phyloP scores from a whole-genome alignment of 2,113 vertebrate genomes.

The Melanostigma gelatinosum region DNA sequence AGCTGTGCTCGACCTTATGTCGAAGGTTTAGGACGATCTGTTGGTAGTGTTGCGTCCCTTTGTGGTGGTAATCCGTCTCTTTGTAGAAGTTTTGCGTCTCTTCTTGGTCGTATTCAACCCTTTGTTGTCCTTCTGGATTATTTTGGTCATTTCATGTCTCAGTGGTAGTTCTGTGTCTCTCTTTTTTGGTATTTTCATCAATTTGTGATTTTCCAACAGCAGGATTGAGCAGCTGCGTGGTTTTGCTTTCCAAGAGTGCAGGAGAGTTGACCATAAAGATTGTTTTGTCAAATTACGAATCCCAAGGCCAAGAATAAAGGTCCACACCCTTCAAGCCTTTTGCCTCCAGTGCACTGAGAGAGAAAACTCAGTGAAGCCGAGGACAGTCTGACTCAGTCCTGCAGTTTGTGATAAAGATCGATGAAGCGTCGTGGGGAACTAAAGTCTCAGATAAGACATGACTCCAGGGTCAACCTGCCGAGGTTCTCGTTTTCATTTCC shows the following conservation, averaged over 20 bases:
- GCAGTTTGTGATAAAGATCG: too few relatives aligned
- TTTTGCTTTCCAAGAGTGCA: too few relatives aligned
- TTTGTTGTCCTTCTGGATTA: too few relatives aligned
- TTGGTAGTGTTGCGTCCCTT: too few relatives aligned
- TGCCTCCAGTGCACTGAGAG: not conserved
- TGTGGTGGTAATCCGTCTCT: too few relatives aligned
- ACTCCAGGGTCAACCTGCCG: not conserved
- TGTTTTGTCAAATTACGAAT: not conserved
- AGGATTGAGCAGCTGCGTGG: not conserved
- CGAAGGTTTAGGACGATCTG: not conserved
- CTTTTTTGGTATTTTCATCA: too few relatives aligned
- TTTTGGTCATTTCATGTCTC: too few relatives aligned
- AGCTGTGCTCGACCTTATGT: not conserved
- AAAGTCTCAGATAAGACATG: slow-evolving; percentile 10
- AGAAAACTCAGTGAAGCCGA: not conserved
- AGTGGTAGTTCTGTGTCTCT: too few relatives aligned
- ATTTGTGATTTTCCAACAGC: too few relatives aligned
- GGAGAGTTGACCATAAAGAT: not conserved
- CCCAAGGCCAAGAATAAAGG: not conserved
- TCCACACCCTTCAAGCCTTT: not conserved
- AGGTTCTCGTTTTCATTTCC: slow-evolving; percentile 35
- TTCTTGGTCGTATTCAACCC: too few relatives aligned
- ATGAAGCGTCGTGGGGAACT: too few relatives aligned
- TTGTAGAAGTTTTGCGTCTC: too few relatives aligned
- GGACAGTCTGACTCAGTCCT: not conserved